phyloP scores from a whole-genome alignment of 2,888 invertebrate species.

The Entomobrya proxima region DNA sequence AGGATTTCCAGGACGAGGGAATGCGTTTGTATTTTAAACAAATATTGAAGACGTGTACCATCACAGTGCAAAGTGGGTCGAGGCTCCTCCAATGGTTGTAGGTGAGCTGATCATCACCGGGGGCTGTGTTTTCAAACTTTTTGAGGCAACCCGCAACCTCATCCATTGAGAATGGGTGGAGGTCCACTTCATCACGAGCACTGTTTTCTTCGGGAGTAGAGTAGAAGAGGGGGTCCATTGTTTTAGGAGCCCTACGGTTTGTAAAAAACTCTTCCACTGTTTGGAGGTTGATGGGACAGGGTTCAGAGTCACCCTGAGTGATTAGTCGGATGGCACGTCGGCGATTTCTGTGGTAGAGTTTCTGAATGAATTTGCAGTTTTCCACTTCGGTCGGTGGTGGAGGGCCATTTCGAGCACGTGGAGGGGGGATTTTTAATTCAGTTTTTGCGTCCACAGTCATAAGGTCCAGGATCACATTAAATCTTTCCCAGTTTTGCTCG shows the following conservation, averaged over 20 bases:
- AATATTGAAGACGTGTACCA: slow-evolving; percentile 42
- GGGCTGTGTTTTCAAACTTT: slow-evolving; percentile 71
- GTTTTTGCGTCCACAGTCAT: neutral
- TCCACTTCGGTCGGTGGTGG: neutral
- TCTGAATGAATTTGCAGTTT: neutral
- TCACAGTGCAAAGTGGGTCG: slow-evolving; percentile 67
- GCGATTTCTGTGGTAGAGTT: neutral
- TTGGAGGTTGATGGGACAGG: neutral
- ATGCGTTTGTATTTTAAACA: slow-evolving; percentile 50
- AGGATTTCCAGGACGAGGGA: slow-evolving; percentile 68
- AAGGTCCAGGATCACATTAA: neutral
- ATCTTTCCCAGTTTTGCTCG: neutral
- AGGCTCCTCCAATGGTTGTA: slow-evolving; percentile 65
- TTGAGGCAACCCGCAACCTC: slow-evolving; percentile 39
- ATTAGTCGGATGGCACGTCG: slow-evolving; percentile 5
- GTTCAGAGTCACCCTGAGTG: neutral
- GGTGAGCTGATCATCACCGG: slow-evolving; percentile 73
- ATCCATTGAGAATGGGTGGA: slow-evolving; percentile 19
- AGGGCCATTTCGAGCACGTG: neutral
- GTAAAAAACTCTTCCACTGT: neutral
- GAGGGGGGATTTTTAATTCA: neutral
- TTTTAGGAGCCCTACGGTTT: neutral
- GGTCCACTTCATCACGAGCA: neutral
- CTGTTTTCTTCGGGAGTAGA: no score
- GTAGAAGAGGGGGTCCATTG: slow-evolving; percentile 28